These are phyloP conservation scores for Neopipo cinnamomea DNA, from an alignment of 2,113 vertebrate species.

Conservation along the genomic window DNA sequence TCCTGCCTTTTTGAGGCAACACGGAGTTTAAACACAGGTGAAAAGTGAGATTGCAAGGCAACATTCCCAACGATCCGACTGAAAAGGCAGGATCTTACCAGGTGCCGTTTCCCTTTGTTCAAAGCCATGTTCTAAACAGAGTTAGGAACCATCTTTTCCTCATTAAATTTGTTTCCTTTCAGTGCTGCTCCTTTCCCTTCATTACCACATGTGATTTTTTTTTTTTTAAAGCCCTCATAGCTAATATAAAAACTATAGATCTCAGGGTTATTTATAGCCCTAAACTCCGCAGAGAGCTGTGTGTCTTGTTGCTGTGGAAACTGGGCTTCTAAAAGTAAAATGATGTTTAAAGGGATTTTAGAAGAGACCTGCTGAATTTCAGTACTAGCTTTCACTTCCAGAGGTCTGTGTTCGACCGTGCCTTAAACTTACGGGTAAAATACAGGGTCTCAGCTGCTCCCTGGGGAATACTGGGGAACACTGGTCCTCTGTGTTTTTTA, in stretches of 20 bases:
- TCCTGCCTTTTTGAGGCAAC: neutral
- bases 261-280: constrained; percentile 74
- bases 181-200: neutral
- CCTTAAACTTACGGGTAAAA: neutral
- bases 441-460: neutral
- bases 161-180: neutral
- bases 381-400: neutral
- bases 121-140: neutral
- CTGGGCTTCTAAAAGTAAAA: constrained; percentile 17
- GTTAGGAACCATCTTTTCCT: neutral
- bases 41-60: neutral
- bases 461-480: neutral
- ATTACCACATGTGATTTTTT: neutral
- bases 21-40: rapidly evolving
- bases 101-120: neutral
- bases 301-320: constrained; percentile 73
- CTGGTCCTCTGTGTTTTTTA: neutral
- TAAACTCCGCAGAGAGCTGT: constrained; percentile 46
- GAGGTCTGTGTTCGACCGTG: neutral
- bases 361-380: neutral
- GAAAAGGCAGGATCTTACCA: neutral
- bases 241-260: constrained; percentile 51
- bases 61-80: neutral
- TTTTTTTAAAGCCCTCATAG: constrained; percentile 6
- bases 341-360: neutral